These are phyloP conservation scores for Bedellia somnulentella DNA, from an alignment of 2,888 invertebrate species.

Conservation along the genomic window DNA sequence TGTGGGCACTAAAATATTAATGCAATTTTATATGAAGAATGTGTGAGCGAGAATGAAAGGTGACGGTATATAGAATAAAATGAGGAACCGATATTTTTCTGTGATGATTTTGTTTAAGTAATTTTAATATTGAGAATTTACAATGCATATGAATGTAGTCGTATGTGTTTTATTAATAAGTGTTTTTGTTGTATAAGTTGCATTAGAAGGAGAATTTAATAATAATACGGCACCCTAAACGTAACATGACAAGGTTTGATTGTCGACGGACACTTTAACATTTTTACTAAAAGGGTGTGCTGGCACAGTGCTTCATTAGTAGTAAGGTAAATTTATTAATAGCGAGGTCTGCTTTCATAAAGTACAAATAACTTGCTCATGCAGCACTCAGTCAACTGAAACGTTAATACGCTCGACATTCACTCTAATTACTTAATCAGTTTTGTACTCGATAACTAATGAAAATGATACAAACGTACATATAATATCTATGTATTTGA, in stretches of 20 bases:
- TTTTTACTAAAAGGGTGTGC: background rate
- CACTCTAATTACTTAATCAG: no score
- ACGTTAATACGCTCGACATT: no score
- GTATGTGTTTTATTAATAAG: constrained; percentile 1
- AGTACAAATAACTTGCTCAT: constrained; percentile 57
- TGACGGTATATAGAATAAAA: constrained; percentile 33
- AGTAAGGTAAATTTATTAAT: constrained; percentile 8
- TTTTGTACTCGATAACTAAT: no score
- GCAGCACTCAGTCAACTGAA: no score
- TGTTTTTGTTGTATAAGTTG: constrained; percentile 23
- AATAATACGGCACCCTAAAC: constrained; percentile 12
- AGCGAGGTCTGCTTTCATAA: constrained; percentile 20
- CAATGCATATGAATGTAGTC: constrained; percentile 24
- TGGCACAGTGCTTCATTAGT: constrained; percentile 20
- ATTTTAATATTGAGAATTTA: constrained; percentile 30
- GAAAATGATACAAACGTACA: no score
- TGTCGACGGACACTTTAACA: background rate
- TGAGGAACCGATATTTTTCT: constrained; percentile 45
- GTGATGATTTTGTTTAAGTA: constrained; percentile 51
- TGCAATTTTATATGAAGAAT: constrained; percentile 26
- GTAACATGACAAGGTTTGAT: constrained; percentile 24
- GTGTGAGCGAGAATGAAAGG: constrained; percentile 32
- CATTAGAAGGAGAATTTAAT: no score
- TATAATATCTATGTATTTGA: no score
- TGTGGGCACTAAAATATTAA: constrained; percentile 32